Base-by-base conservation (phyloP, 2,797 vertebrate genomes). In the Syngnathus rostellatus region DNA sequence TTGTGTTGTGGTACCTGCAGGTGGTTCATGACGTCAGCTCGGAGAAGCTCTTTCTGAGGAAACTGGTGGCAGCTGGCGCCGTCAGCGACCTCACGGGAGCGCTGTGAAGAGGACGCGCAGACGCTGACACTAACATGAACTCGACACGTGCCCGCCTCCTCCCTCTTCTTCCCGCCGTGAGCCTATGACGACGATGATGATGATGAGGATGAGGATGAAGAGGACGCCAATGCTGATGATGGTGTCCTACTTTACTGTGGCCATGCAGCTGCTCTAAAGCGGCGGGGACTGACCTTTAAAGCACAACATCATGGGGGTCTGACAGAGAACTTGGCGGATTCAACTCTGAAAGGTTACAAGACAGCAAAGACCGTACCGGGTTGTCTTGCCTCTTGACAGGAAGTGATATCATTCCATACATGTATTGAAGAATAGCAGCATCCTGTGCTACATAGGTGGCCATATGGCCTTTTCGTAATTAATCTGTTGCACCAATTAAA, bases 71-170 rank as follows among this genome's bases (percentile, higher is more conserved):
- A 72, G 78, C 84, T 19, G 82, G 87, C 66, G 89, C 83, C 0
- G 83, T 92, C 75, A 80, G 66, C 5, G 92, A 93, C 81, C 86
- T 93, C 70, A 92, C 90, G 0, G 90, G 90, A 64, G 91, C 85
- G n/a, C 41, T 92, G 55, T 89, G 80, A 88, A 41, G 60, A 63
- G 64, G 48, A 63, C 16, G 53, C 7, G 11, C 39, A 61, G 60
- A 67, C 43, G 43, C 31, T 58, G 68, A 79, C 37, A 17, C 66
- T 51, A 17, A 12, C 45, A 51, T 63, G 46, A 74, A 63, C 67
- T 70, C 65, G 6, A 23, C 46, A 59, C 54, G 66, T 68, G 76
- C 72, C 67, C 66, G 64, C 54, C 60, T 62, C 65, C 50, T 23
- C 63, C 65, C 48, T 61, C 7, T 31, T 9, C 31, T 39, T 64